A percentile compares a stretch with the other conserved stretches of the same genome.
Evolutionary conservation across 2,113 vertebrate genomes (phyloP).

Genomic region (Callorhinus ursinus): DNA sequence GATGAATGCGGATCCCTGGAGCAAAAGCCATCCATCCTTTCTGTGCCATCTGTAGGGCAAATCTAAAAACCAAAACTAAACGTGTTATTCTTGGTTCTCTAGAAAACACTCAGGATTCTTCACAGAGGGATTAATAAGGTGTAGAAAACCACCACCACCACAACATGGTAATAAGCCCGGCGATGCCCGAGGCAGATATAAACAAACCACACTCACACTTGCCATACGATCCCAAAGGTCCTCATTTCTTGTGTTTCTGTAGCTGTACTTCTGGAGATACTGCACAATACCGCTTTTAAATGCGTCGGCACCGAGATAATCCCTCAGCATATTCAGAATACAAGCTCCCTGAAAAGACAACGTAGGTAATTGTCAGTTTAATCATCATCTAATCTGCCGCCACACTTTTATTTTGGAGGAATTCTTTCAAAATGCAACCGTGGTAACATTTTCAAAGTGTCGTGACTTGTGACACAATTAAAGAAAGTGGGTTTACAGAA

Average conservation of each 20-base stretch:
- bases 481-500: neutral
- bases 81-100: neutral
- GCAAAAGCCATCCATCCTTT: conserved; percentile 88
- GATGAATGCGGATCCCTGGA: conserved; percentile 75
- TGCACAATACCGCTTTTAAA: conserved; percentile 92
- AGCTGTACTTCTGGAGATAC: conserved; percentile 92
- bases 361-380: neutral
- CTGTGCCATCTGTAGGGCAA: conserved; percentile 84
- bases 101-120: neutral
- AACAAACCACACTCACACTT: conserved; percentile 84
- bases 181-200: neutral
- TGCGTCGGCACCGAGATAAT: conserved; percentile 89
- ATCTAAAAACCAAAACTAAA: conserved; percentile 83
- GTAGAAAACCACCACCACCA: neutral
- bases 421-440: neutral
- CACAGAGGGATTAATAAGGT: neutral
- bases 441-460: neutral
- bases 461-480: neutral
- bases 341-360: conserved; percentile 90
- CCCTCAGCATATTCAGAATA: conserved; percentile 93
- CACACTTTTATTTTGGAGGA: neutral
- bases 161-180: neutral
- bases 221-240: conserved; percentile 93
- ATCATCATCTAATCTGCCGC: neutral
- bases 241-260: conserved; percentile 92